Evolutionary conservation across 2,888 invertebrate genomes (phyloP), one percentile per base, ranked within the genome.

Genomic region (Eristalis arbustorum): DNA sequence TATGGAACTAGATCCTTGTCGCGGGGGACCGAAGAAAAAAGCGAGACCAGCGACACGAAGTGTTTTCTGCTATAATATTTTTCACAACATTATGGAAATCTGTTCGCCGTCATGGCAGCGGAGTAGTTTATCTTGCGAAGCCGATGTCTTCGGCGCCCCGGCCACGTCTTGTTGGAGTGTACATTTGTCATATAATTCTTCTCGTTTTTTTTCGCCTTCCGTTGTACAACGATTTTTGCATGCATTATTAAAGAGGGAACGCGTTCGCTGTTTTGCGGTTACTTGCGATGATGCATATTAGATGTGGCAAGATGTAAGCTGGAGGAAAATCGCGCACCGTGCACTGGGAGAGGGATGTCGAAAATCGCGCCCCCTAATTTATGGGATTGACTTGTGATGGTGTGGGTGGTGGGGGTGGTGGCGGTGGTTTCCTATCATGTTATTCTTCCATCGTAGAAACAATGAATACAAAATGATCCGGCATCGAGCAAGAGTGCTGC

Each of bases 21-120:
- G 56, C 14, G 11, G 22, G 37, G 25, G 25, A 25, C 1, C 25
- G 25, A 71, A 73, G 57, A 80, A 64, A 75, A 62, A 61, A 49
- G 14, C 14, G 22, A 56, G 57, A 40, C 61, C 28, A 49, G 25
- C 69, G 66, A 75, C 67, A 78, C 67, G 49, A 83, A 83, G 79
- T 87, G 75, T 82, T 83, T 79, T 72, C 68, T 68, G 79, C 87
- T 78, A 87, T 87, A 87, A 87, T 87, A 83, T 87, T 81, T 81
- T 79, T 87, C 87, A 87, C 87, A 87, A 87, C 87, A 87, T 87
- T 87, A 87, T 87, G 87, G 87, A 87, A 87, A 87, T 87, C 87
- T 87, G 87, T 87, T 87, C 87, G 78, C 83, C 78, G 83, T 87
- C 87, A 75, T 83, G 87, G 83, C 78, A 79, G 67, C 64, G 61